Conservation (phyloP, 2,113 vertebrate genomes). For the Chauna torquata region DNA sequence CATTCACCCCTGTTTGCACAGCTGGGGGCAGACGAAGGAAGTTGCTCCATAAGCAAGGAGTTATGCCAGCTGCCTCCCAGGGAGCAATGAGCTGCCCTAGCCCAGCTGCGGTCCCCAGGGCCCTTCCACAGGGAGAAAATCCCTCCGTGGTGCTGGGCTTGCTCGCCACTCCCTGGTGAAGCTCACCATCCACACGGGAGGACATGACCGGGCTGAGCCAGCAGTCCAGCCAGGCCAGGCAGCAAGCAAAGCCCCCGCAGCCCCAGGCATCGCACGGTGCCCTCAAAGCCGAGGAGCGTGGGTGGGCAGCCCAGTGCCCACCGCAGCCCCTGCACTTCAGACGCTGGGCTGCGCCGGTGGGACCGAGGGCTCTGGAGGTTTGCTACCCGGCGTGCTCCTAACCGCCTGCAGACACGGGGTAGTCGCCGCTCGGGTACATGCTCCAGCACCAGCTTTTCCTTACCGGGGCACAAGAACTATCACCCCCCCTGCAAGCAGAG, state of each 20-base stretch:
- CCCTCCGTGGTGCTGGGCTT: fast-evolving
- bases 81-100: not conserved
- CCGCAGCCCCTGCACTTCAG: not conserved
- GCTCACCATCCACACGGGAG: no score
- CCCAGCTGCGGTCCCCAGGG: not conserved
- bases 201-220: not conserved
- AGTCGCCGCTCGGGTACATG: fast-evolving
- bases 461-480: not conserved
- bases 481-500: no score
- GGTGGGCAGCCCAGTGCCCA: no score
- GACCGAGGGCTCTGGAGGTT: fast-evolving
- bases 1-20: fast-evolving
- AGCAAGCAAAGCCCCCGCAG: not conserved
- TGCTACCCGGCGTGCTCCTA: not conserved
- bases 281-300: not conserved
- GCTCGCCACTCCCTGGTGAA: not conserved
- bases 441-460: not conserved
- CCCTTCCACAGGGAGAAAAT: not conserved
- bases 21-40: not conserved
- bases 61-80: not conserved
- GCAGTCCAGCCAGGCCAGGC: not conserved
- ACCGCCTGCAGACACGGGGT: fast-evolving
- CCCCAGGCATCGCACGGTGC: not conserved
- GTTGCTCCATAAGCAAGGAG: not conserved
- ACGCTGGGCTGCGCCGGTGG: fast-evolving